Percentiles rank a stretch among this genome's conserved stretches.
These are phyloP conservation scores for Axis porcinus DNA, from an alignment of 2,113 vertebrate genomes.

Conservation along the genomic window DNA sequence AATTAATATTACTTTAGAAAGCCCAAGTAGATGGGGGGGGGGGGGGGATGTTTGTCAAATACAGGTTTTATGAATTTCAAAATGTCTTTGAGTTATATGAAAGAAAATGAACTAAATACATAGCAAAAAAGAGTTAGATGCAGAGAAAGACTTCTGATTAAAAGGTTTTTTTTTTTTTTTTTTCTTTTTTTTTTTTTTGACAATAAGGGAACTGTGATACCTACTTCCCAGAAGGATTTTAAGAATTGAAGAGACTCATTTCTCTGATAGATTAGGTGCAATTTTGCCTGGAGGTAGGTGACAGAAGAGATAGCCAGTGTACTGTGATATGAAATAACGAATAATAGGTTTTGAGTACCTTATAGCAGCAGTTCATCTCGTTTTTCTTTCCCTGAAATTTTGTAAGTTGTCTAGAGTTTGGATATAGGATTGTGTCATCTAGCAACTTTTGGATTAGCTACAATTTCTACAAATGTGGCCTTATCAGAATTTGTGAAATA, in stretches of 20 bases:
- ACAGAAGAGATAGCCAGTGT: neutral
- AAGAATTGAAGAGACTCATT: slow-evolving; percentile 41
- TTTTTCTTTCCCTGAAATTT: slow-evolving; percentile 27
- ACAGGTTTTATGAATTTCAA: neutral
- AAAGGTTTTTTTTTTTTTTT: neutral
- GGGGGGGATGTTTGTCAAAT: neutral
- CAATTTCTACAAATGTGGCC: neutral
- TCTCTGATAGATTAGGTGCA: slow-evolving; percentile 48
- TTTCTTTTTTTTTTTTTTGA: neutral
- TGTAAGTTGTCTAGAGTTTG: slow-evolving; percentile 23
- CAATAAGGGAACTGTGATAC: neutral
- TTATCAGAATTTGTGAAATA: slow-evolving; percentile 1
- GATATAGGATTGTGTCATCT: neutral
- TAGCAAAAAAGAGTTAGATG: neutral
- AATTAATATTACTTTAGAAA: neutral
- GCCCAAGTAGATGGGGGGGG: neutral
- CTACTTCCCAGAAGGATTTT: slow-evolving; percentile 29
- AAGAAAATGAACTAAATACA: neutral
- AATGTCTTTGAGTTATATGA: neutral
- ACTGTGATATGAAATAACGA: slow-evolving; percentile 24
- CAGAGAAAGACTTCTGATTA: neutral
- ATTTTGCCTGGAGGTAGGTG: slow-evolving; percentile 55
- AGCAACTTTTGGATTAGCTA: slow-evolving; percentile 12
- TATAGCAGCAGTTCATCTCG: neutral
- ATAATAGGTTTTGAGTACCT: slow-evolving; percentile 57